Evolutionary conservation across 64 coral and sea anemone species (phyloP), one percentile per base, ranked within the genome.

Genomic region (Astreopora myriophthalma): DNA sequence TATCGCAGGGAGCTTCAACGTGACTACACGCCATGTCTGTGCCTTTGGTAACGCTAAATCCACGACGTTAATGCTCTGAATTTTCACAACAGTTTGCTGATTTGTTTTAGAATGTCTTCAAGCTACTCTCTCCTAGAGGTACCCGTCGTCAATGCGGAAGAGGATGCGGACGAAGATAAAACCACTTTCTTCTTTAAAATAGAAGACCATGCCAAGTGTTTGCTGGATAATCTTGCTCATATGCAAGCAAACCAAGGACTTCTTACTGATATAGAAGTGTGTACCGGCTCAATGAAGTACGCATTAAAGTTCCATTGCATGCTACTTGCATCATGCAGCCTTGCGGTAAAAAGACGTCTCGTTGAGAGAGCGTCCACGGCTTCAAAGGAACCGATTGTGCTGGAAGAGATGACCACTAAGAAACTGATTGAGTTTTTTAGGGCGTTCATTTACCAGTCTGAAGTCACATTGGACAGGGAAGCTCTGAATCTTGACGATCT

Each of bases 371-470:
- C 13, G 19, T 0, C 24, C 23, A 78, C 32, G 49, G 24, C 6
- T 60, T 29, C 48, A 32, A 3, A 62, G 25, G 17, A 19, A 61
- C 6, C 30, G 28, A 88, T 88, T 6, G 31, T 38, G 48, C 49
- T 80, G 14, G 8, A 75, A 5, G 57, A 62, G 34, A 46, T 88
- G 46, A 88, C 44, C n/a, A n/a, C n/a, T 22, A 37, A 73, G 14
- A 26, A 75, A 38, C 23, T 38, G 30, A 19, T 88, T 24, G 13
- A 75, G 31, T 88, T 46, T 62, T 61, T 88, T 22, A 62, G 69
- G n/a, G 32, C 34, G 14, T 88, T 75, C 57, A 75, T 75, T 34
- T 88, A 88, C 35, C 74, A 39, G 35, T 88, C 70, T 22, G 34
- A 60, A 3, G 32, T 62, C 51, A 88, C 49, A 61, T 6, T 80